Evolutionary conservation across 2,888 invertebrate species (phyloP).

Genomic region (Macrosiphum euphorbiae): DNA sequence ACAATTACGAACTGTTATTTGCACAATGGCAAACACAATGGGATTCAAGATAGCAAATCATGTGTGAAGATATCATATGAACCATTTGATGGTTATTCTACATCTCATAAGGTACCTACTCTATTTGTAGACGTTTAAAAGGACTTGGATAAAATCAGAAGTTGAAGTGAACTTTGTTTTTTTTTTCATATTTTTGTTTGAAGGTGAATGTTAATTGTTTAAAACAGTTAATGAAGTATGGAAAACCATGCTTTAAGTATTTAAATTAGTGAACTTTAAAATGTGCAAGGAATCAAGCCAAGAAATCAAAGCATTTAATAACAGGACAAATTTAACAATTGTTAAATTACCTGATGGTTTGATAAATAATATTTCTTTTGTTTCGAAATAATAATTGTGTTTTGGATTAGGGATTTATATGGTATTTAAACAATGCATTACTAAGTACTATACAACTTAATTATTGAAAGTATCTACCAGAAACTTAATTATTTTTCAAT

Average conservation of each 20-base stretch:
- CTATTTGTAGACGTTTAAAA: constrained; percentile 54
- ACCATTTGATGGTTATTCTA: constrained; percentile 48
- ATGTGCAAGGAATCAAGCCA: constrained; percentile 49
- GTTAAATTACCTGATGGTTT: constrained; percentile 21
- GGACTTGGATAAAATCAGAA: constrained; percentile 56
- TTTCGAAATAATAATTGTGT: constrained; percentile 8
- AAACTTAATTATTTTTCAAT: neutral
- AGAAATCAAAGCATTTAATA: constrained; percentile 41
- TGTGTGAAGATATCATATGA: constrained; percentile 51
- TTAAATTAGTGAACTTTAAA: constrained; percentile 49
- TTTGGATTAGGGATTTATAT: constrained; percentile 56
- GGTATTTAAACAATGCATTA: neutral
- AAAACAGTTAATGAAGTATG: constrained; percentile 47
- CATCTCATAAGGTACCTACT: constrained; percentile 60
- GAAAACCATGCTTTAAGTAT: constrained; percentile 36
- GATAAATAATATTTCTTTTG: constrained; percentile 7
- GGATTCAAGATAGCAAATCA: constrained; percentile 54
- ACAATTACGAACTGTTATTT: constrained; percentile 44
- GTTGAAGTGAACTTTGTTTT: constrained; percentile 49
- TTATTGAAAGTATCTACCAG: neutral
- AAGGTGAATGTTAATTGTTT: constrained; percentile 60
- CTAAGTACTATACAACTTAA: neutral
- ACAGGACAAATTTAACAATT: constrained; percentile 33
- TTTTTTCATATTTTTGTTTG: constrained; percentile 62
- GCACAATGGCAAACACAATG: constrained; percentile 33